These are phyloP conservation scores for Lingula anatina DNA, from an alignment of 2,888 invertebrate species.

Conservation along the genomic window DNA sequence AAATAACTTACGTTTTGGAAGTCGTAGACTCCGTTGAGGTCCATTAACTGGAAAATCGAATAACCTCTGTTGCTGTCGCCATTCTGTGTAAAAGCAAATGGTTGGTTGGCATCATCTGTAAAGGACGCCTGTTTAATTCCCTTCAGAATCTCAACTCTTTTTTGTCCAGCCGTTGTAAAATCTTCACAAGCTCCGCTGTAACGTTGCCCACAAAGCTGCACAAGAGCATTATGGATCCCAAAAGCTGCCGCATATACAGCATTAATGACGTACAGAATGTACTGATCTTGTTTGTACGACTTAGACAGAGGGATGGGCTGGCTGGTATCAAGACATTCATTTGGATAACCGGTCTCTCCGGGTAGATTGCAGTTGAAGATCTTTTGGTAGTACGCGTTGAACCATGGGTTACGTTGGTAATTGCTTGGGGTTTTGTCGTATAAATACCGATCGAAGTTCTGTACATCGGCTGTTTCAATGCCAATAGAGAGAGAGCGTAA, in stretches of 20 bases:
- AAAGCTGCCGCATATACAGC: conserved; percentile 42
- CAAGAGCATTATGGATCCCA: conserved; percentile 30
- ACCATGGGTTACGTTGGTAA: conserved; percentile 52
- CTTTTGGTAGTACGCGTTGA: conserved; percentile 51
- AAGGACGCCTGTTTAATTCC: conserved; percentile 27
- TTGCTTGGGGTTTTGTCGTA: conserved; percentile 30
- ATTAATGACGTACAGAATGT: conserved; percentile 43
- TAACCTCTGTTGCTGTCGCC: conserved; percentile 44
- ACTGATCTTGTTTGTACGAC: conserved; percentile 37
- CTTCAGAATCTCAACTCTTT: conserved; percentile 23
- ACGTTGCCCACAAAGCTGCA: conserved; percentile 16
- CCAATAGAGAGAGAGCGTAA: conserved; percentile 29
- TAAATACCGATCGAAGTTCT: conserved; percentile 37
- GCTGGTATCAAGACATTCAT: no score
- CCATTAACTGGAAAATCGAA: conserved; percentile 34
- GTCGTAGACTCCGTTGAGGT: conserved; percentile 14
- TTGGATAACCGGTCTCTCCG: conserved; percentile 7
- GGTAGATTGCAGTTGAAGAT: conserved; percentile 32
- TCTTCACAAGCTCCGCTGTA: conserved; percentile 4
- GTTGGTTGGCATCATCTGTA: conserved; percentile 34
- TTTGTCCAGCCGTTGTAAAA: conserved; percentile 32
- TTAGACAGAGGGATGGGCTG: neutral
- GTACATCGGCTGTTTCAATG: conserved; percentile 42
- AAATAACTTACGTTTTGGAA: conserved; percentile 28
- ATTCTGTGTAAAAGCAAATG: conserved; percentile 29